These are phyloP conservation scores for Clamator glandarius DNA, from an alignment of 2,797 vertebrate species.

Conservation along the genomic window DNA sequence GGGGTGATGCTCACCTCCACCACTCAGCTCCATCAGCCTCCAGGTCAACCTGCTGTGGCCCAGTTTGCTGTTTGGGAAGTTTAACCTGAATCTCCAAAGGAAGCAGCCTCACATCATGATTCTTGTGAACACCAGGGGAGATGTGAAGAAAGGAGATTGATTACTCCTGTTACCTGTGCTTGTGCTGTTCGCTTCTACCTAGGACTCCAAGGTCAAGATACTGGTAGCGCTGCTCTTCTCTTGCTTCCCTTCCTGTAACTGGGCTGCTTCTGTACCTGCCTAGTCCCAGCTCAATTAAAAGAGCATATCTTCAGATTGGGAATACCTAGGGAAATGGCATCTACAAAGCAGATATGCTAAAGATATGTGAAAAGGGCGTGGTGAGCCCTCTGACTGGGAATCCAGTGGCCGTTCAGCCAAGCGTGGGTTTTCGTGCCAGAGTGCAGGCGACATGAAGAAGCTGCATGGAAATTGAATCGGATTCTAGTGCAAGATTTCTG, in stretches of 20 bases:
- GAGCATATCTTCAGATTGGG: not conserved
- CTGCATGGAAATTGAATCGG: not conserved
- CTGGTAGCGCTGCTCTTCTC: not conserved
- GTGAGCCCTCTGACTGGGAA: accelerated
- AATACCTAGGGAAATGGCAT: not conserved
- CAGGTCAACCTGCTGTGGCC: not conserved
- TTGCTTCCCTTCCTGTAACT: not conserved
- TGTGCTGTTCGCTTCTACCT: not conserved
- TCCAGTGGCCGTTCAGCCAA: not conserved
- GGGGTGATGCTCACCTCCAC: not conserved
- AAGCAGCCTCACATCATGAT: not conserved
- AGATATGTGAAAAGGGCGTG: not conserved
- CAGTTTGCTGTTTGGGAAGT: not conserved
- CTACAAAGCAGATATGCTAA: not conserved
- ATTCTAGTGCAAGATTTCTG: slow-evolving; percentile 1
- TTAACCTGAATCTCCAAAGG: not conserved
- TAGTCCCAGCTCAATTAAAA: not conserved
- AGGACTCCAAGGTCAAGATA: accelerated
- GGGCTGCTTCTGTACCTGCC: not conserved
- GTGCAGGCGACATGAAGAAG: not conserved
- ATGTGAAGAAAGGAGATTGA: not conserved
- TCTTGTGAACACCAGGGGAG: not conserved
- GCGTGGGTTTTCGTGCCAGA: not conserved
- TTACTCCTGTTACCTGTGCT: not conserved
- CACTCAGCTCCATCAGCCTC: not conserved